Percentiles rank a stretch among this genome's conserved stretches.
Evolutionary conservation across 2,888 invertebrate species (phyloP).

Genomic region (Hartigia nigra): DNA sequence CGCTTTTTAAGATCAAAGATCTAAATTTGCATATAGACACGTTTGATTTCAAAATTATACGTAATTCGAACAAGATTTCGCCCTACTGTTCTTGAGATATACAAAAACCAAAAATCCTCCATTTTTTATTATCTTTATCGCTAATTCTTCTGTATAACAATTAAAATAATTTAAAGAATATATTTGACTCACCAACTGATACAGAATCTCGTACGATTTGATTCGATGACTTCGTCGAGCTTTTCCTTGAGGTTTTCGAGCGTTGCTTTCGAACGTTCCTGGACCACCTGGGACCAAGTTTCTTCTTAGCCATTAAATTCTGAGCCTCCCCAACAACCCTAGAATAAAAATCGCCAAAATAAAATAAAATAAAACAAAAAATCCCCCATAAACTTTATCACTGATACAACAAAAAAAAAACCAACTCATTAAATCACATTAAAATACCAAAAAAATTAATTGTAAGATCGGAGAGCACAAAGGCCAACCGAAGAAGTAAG

Average conservation of each 20-base stretch:
- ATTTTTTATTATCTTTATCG: too few relatives aligned
- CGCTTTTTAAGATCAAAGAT: background rate
- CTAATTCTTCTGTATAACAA: too few relatives aligned
- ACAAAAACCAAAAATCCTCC: background rate
- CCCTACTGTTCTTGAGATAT: background rate
- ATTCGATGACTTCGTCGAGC: constrained; percentile 34
- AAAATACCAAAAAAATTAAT: too few relatives aligned
- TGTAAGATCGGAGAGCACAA: too few relatives aligned
- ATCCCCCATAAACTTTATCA: too few relatives aligned
- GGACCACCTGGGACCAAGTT: constrained; percentile 67
- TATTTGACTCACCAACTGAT: constrained; percentile 29
- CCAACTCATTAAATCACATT: too few relatives aligned
- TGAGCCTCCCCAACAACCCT: constrained; percentile 16
- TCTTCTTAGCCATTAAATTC: constrained; percentile 35
- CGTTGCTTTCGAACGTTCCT: constrained; percentile 74
- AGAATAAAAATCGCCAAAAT: constrained; percentile 11
- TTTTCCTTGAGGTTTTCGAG: constrained; percentile 69
- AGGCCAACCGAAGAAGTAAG: too few relatives aligned
- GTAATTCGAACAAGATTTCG: background rate
- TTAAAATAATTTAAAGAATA: background rate
- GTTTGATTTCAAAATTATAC: background rate
- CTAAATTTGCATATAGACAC: background rate
- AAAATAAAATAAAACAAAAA: too few relatives aligned
- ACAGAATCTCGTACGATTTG: constrained; percentile 28
- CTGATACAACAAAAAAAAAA: too few relatives aligned